phyloP scores from a whole-genome alignment of 1,140 invertebrate genomes.

The Drosophila kanapiae region DNA sequence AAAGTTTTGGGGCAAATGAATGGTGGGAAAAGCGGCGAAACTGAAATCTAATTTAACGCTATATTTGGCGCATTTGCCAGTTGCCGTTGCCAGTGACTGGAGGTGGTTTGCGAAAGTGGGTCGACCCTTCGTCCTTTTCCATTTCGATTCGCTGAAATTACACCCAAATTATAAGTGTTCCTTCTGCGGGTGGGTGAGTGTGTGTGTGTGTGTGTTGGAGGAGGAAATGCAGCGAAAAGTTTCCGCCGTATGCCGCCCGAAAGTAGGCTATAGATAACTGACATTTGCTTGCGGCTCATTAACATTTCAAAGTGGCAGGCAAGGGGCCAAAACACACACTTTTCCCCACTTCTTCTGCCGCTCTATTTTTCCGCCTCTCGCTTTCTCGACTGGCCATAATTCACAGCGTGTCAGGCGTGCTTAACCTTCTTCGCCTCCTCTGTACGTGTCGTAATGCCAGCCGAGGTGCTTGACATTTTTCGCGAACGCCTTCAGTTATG shows the following conservation, averaged over 20 bases:
- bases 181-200: not conserved
- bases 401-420: conserved; percentile 71
- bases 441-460: conserved; percentile 60
- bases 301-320: conserved; percentile 71
- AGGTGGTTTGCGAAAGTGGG: conserved; percentile 48
- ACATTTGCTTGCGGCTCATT: conserved; percentile 74
- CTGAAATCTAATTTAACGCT: conserved; percentile 74
- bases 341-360: conserved; percentile 7
- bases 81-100: conserved; percentile 32
- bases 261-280: conserved; percentile 63
- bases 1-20: conserved; percentile 53
- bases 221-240: conserved; percentile 60
- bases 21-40: conserved; percentile 38
- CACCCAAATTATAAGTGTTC: conserved; percentile 50
- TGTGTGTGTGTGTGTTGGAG: not conserved
- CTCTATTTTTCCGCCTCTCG: not conserved
- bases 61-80: conserved; percentile 77
- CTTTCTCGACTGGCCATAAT: conserved; percentile 37
- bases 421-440: conserved; percentile 75
- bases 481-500: conserved; percentile 69
- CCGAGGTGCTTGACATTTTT: conserved; percentile 80
- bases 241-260: conserved; percentile 26
- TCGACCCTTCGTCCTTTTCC: conserved; percentile 53
- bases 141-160: conserved; percentile 63
- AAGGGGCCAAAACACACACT: conserved; percentile 50